Conservation (phyloP, 2,888 invertebrate genomes). For the Mesorhabditis belari region DNA sequence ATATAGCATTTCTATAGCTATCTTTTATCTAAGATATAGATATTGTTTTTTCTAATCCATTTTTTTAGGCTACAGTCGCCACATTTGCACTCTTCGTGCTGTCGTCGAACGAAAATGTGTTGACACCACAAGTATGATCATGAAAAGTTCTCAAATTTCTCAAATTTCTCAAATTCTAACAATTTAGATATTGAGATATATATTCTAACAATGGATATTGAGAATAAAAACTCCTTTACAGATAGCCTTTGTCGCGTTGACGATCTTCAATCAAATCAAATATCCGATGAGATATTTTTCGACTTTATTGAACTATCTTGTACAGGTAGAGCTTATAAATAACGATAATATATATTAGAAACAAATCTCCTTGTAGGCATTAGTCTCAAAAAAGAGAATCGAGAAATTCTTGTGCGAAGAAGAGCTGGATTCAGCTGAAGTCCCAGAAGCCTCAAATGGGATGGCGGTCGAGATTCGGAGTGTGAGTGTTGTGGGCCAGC, state of each 20-base stretch:
- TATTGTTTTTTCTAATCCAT: neutral
- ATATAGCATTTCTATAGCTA: too few species aligned
- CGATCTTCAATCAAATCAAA: constrained; percentile 38
- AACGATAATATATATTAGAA: neutral
- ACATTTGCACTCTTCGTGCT: neutral
- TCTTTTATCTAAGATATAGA: too few species aligned
- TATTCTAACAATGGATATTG: too few species aligned
- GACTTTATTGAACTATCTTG: constrained; percentile 38
- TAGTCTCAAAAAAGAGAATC: constrained; percentile 81
- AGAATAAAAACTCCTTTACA: neutral
- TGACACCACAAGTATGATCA: neutral
- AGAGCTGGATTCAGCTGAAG: constrained; percentile 16
- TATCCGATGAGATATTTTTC: constrained; percentile 43
- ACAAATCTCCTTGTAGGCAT: constrained; percentile 62
- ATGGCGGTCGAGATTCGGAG: constrained; percentile 67
- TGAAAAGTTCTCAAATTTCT: neutral
- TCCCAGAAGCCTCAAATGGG: constrained; percentile 3
- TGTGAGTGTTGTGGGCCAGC: constrained; percentile 1
- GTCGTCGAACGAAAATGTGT: neutral
- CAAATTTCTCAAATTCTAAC: too few species aligned
- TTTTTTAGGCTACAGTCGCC: neutral
- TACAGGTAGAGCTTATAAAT: constrained; percentile 20
- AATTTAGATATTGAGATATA: too few species aligned
- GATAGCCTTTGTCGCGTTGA: constrained; percentile 32
- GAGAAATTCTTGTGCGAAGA: constrained; percentile 74